Evolutionary conservation across 2,113 vertebrate genomes (phyloP), one percentile per base, ranked within the genome.

Genomic region (Megaleporinus macrocephalus): DNA sequence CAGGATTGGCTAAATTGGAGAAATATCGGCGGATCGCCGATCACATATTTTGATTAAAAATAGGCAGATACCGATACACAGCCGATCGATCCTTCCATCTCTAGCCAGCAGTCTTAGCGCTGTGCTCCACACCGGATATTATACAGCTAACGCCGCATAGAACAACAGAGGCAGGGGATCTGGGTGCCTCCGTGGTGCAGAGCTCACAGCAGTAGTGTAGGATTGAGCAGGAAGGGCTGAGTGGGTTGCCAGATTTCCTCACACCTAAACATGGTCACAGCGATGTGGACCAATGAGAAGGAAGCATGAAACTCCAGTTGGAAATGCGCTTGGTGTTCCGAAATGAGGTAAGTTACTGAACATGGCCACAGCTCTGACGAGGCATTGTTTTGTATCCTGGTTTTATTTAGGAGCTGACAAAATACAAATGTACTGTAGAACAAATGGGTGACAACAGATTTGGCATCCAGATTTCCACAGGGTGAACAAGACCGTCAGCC

Each of bases 371-470:
- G 71, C 59, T 36, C 22, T 12, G 24, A 81, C 4, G 10, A 13
- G 15, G 70, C 26, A 44, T 44, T 44, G 41, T 24, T 61, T 61
- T 72, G n/a, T 30, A 30, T 72, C 55, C 36, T 55, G n/a, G n/a
- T 66, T 81, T 81, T 65, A 74, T 81, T 73, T 66, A 55, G 47
- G 57, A 74, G 61, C 44, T 74, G 71, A 74, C 68, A 80, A 62
- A 62, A 80, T 80, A 80, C 55, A 80, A 62, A 72, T 26, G 26
- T 72, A 59, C 55, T 72, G 33, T 49, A 72, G 55, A 72, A 72
- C 26, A 61, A 80, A 80, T 59, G 70, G 68, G 36, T 61, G 68
- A 72, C 78, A 80, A 72, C 55, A 62, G 36, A 72, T 80, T 72
- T 62, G 68, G 55, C 55, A 80, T 62, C 78, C 78, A 62, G 53